Evolutionary conservation across 2,113 vertebrate species (phyloP), one percentile per base, ranked within the genome.

Genomic region (Silurus asotus): DNA sequence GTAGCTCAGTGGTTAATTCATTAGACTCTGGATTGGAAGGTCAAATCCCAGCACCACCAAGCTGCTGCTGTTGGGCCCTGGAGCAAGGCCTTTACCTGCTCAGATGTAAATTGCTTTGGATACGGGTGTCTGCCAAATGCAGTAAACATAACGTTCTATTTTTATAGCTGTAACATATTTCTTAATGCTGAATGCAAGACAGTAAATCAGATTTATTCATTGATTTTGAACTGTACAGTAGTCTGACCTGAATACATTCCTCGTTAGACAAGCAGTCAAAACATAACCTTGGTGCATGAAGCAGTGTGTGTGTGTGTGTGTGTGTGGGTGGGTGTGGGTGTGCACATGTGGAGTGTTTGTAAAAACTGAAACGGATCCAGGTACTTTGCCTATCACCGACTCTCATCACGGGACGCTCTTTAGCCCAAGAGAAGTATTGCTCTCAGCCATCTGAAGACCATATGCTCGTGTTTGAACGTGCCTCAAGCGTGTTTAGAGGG

Each of bases 401-500:
- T 62, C 64, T 53, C 23, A 45, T 84, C 70, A 59, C n/a, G 25
- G 62, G 19, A 45, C 28, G 55, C 28, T 10, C 56, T 28, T 14
- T 14, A 49, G 74, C 51, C 17, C 15, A 5, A 37, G 25, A 78
- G 4, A 9, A 5, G 51, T 48, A 67, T 78, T 11, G 10, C 19
- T 48, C 7, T 55, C 58, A 8, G 61, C 61, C 61, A 67, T 85
- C 59, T 79, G 20, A 23, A 79, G 84, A 61, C 49, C 78, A 65
- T 9, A 51, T 28, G 28, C 55, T 49, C 67, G 28, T 83, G 80
- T 87, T 25, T 74, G 65, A 69, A 81, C 75, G 48, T 58, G 83
- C 74, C 80, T 79, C 61, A 55, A 72, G 79, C 74, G 2, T 59
- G 65, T 74, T 37, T 61, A 76, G 55, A 87, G 79, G 80, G 83